phyloP scores from a whole-genome alignment of 2,888 invertebrate genomes.

The Blastobasis adustella region DNA sequence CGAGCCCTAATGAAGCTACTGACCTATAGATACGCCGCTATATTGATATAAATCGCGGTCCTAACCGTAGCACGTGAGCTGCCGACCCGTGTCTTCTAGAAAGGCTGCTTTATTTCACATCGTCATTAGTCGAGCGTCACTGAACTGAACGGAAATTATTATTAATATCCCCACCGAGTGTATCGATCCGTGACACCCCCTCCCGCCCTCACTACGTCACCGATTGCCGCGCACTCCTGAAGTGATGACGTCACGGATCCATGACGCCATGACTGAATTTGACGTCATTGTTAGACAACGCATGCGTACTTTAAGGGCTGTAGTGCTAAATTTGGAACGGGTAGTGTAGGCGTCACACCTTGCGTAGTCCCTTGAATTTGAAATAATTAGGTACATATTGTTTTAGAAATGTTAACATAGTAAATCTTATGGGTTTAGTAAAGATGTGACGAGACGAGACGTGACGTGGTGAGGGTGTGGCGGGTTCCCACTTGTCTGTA shows the following conservation, averaged over 20 bases:
- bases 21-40: constrained; percentile 35
- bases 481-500: too few species aligned
- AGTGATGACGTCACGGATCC: constrained; percentile 43
- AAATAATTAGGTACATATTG: too few species aligned
- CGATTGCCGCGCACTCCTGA: constrained; percentile 31
- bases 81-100: constrained; percentile 52
- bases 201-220: constrained; percentile 49
- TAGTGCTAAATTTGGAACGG: constrained; percentile 28
- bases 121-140: constrained; percentile 49
- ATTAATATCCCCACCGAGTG: constrained; percentile 26
- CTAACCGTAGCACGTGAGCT: constrained; percentile 44
- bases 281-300: constrained; percentile 46
- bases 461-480: too few species aligned
- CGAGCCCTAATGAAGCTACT: constrained; percentile 38
- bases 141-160: constrained; percentile 44
- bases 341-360: constrained; percentile 15
- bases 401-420: too few species aligned
- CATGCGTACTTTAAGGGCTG: constrained; percentile 35
- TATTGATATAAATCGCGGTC: constrained; percentile 27
- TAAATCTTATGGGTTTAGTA: too few species aligned
- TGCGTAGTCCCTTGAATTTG: too few species aligned
- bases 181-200: constrained; percentile 38
- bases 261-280: constrained; percentile 29
- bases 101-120: constrained; percentile 40
- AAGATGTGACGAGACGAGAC: too few species aligned